A percentile compares a stretch with the other conserved stretches of the same genome.
Evolutionary conservation across 2,888 invertebrate species (phyloP).

Genomic region (Conops quadrifasciatus): DNA sequence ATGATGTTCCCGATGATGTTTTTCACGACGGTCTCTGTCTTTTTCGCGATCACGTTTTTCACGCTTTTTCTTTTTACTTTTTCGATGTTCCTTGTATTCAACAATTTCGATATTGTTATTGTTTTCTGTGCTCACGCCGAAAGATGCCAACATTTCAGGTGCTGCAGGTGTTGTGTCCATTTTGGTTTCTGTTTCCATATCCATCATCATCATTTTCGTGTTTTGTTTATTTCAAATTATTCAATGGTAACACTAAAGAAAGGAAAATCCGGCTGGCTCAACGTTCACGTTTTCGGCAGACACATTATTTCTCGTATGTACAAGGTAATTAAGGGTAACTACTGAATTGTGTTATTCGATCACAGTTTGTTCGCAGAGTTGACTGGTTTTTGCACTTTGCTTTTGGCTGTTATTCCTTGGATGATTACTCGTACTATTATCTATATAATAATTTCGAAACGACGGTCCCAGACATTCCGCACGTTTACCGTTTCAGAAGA

Average conservation of each 20-base stretch:
- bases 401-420: constrained; percentile 6
- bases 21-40: constrained; percentile 54
- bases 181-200: constrained; percentile 50
- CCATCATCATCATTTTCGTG: constrained; percentile 61
- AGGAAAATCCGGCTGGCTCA: not conserved
- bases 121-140: constrained; percentile 53
- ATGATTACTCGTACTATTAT: not conserved
- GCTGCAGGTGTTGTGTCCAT: constrained; percentile 48
- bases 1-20: constrained; percentile 35
- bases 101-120: constrained; percentile 62
- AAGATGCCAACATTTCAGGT: constrained; percentile 39
- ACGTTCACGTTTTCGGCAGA: not conserved
- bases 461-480: no score
- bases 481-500: constrained; percentile 8
- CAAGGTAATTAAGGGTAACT: constrained; percentile 3
- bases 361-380: constrained; percentile 16
- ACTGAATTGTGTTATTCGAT: constrained; percentile 15
- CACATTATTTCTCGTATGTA: not conserved
- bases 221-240: constrained; percentile 17
- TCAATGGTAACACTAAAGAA: not conserved
- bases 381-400: constrained; percentile 18
- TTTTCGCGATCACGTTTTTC: constrained; percentile 59
- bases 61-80: constrained; percentile 64
- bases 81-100: constrained; percentile 60
- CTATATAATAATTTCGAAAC: no score